A percentile compares a stretch with the other conserved stretches of the same genome.
Conservation (phyloP, 2,113 vertebrate genomes). For the Glaucidium brasilianum region DNA sequence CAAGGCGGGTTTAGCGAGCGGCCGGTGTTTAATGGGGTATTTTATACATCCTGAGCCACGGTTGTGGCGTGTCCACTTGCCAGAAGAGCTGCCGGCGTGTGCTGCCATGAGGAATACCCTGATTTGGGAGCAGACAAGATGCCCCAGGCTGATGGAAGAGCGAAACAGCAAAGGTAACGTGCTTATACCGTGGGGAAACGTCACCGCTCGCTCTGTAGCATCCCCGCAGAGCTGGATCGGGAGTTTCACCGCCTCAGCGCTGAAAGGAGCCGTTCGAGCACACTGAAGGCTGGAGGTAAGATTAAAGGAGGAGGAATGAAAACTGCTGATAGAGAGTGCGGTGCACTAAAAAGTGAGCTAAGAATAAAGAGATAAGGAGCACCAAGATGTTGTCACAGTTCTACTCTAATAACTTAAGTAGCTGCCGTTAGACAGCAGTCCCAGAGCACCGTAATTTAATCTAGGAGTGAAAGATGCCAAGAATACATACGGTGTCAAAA, state of each 20-base stretch:
- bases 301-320: constrained; percentile 24
- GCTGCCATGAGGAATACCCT: neutral
- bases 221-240: constrained; percentile 11
- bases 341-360: neutral
- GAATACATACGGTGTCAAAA: neutral
- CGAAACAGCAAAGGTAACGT: constrained; percentile 15
- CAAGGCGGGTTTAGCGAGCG: neutral
- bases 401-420: constrained; percentile 16
- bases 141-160: constrained; percentile 40
- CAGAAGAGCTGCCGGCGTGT: neutral
- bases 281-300: constrained; percentile 7
- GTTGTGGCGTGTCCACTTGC: neutral
- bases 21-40: neutral
- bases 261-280: neutral
- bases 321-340: constrained; percentile 32
- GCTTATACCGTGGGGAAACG: constrained; percentile 13
- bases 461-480: neutral
- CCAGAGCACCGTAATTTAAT: neutral
- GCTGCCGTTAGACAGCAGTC: neutral
- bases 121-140: constrained; percentile 29
- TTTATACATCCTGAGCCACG: neutral
- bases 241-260: neutral
- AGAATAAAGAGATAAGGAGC: constrained; percentile 36
- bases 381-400: neutral
- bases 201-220: neutral